These are phyloP conservation scores for Nyctalus aviator DNA, from an alignment of 2,797 vertebrate species.

Conservation along the genomic window DNA sequence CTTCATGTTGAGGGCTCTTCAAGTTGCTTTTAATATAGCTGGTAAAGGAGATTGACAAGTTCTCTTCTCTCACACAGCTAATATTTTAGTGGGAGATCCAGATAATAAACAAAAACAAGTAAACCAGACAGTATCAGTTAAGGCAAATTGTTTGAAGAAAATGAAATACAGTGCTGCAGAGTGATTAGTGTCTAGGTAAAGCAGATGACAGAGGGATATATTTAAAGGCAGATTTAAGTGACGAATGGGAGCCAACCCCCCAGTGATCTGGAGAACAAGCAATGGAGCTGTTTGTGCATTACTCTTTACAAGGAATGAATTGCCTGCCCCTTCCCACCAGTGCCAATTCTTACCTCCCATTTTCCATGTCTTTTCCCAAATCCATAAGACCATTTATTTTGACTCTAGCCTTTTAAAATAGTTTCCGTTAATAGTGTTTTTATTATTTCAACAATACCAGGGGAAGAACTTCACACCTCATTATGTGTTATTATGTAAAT, in stretches of 20 bases:
- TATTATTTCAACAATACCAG: neutral
- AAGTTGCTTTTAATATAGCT: neutral
- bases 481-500: neutral
- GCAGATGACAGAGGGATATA: neutral
- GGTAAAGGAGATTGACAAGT: neutral
- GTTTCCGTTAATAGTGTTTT: neutral
- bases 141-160: conserved; percentile 2
- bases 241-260: neutral
- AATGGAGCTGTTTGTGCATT: neutral
- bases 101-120: neutral
- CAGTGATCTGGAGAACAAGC: neutral
- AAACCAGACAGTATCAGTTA: neutral
- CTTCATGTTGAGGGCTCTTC: neutral
- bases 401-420: neutral
- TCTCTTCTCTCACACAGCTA: neutral
- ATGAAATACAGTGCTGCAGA: neutral
- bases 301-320: neutral
- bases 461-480: neutral
- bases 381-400: neutral
- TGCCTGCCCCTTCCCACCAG: neutral
- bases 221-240: neutral
- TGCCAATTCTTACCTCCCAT: neutral
- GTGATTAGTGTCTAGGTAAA: neutral
- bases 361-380: neutral
- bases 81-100: neutral